These are phyloP conservation scores for Ceuthmochares aereus DNA, from an alignment of 2,113 vertebrate genomes.

Conservation along the genomic window DNA sequence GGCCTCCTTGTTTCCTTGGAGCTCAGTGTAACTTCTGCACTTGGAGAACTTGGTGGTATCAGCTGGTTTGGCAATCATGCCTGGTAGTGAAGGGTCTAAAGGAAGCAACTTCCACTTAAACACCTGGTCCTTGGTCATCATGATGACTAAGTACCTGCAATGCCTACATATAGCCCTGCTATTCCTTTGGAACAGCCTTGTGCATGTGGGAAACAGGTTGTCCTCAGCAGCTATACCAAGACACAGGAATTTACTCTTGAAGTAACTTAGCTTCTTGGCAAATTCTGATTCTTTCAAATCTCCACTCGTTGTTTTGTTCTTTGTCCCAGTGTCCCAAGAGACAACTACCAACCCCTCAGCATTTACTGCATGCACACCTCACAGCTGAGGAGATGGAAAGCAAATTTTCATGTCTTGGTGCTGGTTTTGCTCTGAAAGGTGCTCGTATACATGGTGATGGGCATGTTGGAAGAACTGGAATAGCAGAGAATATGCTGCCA, in stretches of 20 bases:
- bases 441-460: not conserved
- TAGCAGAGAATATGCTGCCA: not conserved
- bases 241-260: not conserved
- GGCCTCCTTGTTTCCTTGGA: not conserved
- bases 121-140: not conserved
- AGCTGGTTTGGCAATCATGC: not conserved
- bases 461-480: not conserved
- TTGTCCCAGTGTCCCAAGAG: not conserved
- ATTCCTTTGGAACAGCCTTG: not conserved
- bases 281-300: not conserved
- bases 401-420: not conserved
- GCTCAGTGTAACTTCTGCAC: not conserved
- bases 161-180: not conserved
- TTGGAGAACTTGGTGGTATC: not conserved
- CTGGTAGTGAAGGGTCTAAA: not conserved
- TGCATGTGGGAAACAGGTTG: not conserved
- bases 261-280: not conserved
- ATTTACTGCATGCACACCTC: not conserved
- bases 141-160: not conserved
- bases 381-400: not conserved
- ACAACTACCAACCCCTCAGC: not conserved
- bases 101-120: not conserved
- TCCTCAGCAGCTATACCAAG: not conserved
- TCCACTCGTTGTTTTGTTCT: not conserved
- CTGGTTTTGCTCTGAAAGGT: not conserved